Conservation (phyloP, 2,113 vertebrate genomes). For the Chionomys nivalis region DNA sequence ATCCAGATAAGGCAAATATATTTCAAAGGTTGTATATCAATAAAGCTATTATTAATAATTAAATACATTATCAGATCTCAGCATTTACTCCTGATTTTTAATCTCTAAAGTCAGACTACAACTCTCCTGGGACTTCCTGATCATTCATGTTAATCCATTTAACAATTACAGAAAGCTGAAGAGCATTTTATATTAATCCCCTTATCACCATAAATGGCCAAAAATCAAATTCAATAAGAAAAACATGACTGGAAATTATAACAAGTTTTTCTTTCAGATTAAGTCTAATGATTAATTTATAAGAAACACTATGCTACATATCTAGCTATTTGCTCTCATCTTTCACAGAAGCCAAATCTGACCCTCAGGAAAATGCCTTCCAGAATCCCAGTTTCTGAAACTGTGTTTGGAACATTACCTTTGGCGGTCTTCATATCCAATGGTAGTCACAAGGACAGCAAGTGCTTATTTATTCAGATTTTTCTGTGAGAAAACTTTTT, state of each 20-base stretch:
- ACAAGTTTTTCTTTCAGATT: constrained; percentile 9
- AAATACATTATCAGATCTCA: not conserved
- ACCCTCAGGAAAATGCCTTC: not conserved
- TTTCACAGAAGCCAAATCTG: not conserved
- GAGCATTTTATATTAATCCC: constrained; percentile 4
- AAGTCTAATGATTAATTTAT: not conserved
- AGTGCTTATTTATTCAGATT: not conserved
- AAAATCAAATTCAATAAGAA: constrained; percentile 30
- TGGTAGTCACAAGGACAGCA: not conserved
- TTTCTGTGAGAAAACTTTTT: not conserved
- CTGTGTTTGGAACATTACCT: not conserved
- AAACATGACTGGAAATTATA: constrained; percentile 22
- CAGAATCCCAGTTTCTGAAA: not conserved
- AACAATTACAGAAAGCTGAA: constrained; percentile 15
- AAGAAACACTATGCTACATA: not conserved
- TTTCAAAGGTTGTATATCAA: constrained; percentile 6
- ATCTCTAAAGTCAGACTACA: constrained; percentile 39
- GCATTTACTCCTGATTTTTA: constrained; percentile 21
- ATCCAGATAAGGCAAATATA: not conserved
- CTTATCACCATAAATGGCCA: not conserved
- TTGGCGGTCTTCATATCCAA: not conserved
- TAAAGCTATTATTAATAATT: constrained; percentile 22
- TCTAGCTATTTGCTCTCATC: not conserved
- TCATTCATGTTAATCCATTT: not conserved
- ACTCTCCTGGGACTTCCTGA: not conserved